A percentile compares a stretch with the other conserved stretches of the same genome.
These are phyloP conservation scores for Dicranocentrus wangi DNA, from an alignment of 2,888 invertebrate genomes.

Conservation along the genomic window DNA sequence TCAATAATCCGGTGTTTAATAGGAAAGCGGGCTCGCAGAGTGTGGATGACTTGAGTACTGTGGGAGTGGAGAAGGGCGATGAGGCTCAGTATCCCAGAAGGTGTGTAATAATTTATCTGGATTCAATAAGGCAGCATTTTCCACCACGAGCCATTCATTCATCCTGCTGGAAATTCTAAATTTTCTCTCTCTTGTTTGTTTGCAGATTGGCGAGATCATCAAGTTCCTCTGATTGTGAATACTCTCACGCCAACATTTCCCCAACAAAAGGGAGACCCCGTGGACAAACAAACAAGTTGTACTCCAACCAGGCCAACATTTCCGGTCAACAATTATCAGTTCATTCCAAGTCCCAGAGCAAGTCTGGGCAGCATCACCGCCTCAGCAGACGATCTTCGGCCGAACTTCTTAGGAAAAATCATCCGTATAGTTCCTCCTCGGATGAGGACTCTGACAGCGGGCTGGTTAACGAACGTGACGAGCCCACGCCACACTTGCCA, in stretches of 20 bases:
- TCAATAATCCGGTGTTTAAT: constrained; percentile 69
- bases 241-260: constrained; percentile 63
- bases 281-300: constrained; percentile 56
- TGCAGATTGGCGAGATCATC: constrained; percentile 69
- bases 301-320: constrained; percentile 32
- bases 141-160: background rate
- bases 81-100: constrained; percentile 64
- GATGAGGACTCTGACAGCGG: constrained; percentile 72
- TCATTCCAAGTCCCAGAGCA: constrained; percentile 51
- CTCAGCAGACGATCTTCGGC: constrained; percentile 72
- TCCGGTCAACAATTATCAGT: constrained; percentile 37
- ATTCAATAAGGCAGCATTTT: too few relatives aligned
- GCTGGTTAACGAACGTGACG: constrained; percentile 66
- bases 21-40: constrained; percentile 71
- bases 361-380: constrained; percentile 64
- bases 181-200: too few relatives aligned
- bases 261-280: constrained; percentile 62
- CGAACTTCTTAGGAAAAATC: constrained; percentile 71
- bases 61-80: constrained; percentile 67
- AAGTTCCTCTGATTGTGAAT: constrained; percentile 72
- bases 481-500: constrained; percentile 70
- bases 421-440: constrained; percentile 72
- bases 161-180: too few relatives aligned
- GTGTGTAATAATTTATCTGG: constrained; percentile 47
- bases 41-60: constrained; percentile 72